Conservation (phyloP, 2,113 vertebrate species). For the Syrrhaptes paradoxus region DNA sequence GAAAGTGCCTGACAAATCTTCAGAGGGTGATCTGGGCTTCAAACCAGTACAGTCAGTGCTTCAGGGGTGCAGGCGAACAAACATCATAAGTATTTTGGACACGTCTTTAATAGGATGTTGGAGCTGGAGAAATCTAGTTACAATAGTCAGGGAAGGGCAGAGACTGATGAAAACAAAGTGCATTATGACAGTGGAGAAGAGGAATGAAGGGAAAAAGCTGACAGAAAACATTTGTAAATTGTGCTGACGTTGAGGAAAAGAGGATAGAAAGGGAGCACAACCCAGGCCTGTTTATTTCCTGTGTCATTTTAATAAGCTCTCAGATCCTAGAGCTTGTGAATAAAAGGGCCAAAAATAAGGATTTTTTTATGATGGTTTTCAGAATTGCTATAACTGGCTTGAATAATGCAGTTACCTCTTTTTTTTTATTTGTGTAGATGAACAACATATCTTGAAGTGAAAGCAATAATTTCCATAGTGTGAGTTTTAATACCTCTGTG, state of each 20-base stretch:
- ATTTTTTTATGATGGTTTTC: background rate
- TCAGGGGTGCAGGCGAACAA: background rate
- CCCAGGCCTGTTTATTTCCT: background rate
- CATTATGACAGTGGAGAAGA: background rate
- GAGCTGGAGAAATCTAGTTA: conserved; percentile 40
- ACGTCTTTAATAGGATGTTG: conserved; percentile 13
- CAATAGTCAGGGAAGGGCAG: background rate
- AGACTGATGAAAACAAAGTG: conserved; percentile 41
- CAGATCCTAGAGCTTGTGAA: background rate
- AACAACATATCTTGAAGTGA: background rate
- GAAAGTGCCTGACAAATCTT: background rate
- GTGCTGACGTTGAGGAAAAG: background rate
- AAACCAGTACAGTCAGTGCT: background rate
- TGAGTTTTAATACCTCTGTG: background rate
- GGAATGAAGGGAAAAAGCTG: conserved; percentile 8
- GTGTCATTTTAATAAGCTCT: background rate
- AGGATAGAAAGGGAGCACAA: background rate
- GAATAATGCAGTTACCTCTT: background rate
- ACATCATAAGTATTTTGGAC: conserved; percentile 23
- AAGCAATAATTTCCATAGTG: background rate
- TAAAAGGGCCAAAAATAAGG: background rate
- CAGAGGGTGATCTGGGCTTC: background rate
- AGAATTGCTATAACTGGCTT: background rate
- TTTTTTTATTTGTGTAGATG: background rate
- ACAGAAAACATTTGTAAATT: conserved; percentile 37